phyloP scores from a whole-genome alignment of 1,140 invertebrate species.

The Euwallacea similis region DNA sequence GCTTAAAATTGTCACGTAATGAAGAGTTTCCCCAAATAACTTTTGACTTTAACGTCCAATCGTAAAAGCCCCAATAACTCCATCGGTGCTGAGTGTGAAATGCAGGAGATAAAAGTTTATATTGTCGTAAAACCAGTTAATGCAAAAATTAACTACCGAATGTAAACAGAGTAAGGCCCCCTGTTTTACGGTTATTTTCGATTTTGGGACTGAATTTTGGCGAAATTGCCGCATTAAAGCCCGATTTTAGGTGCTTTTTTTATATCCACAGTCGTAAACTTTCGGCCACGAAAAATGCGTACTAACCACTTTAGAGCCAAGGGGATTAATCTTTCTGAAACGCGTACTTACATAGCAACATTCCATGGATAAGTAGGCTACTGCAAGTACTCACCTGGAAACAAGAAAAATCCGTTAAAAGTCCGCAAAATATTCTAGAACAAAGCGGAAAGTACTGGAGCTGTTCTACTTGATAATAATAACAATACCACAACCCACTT shows the following conservation, averaged over 20 bases:
- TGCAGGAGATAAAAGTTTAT: constrained; percentile 6
- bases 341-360: background rate
- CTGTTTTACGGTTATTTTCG: constrained; percentile 2
- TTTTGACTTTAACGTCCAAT: too few relatives aligned
- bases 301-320: background rate
- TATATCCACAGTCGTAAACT: background rate
- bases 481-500: background rate
- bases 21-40: too few relatives aligned
- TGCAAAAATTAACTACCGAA: constrained; percentile 7
- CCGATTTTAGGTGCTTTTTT: constrained; percentile 3
- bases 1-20: too few relatives aligned
- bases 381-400: background rate
- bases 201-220: background rate
- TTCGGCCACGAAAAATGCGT: background rate
- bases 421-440: background rate
- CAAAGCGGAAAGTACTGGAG: background rate
- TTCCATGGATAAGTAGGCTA: background rate
- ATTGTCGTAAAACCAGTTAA: constrained; percentile 2
- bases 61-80: too few relatives aligned
- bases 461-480: background rate
- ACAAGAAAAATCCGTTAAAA: background rate
- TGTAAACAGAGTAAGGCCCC: background rate
- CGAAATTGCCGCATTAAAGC: background rate
- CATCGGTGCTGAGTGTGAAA: background rate
- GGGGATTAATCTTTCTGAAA: background rate